These are phyloP conservation scores for Bubo bubo DNA, from an alignment of 2,113 vertebrate species.

Conservation along the genomic window DNA sequence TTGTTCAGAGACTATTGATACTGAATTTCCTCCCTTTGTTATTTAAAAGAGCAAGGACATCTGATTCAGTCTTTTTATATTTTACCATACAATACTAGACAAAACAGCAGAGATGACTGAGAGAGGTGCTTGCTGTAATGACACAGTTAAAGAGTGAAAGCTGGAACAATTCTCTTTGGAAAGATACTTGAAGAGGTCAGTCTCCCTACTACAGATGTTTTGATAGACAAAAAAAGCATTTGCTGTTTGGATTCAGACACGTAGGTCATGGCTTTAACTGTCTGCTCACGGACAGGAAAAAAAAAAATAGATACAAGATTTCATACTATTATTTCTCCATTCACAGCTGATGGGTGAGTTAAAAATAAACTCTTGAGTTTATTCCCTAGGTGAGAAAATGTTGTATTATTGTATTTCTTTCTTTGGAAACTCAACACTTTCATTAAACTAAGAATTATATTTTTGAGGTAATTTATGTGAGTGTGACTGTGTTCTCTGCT, in stretches of 20 bases:
- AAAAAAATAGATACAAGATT: background rate
- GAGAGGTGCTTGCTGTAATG: background rate
- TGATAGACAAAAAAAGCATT: background rate
- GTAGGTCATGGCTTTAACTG: constrained; percentile 27
- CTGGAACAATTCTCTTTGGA: constrained; percentile 8
- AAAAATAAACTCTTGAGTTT: constrained; percentile 3
- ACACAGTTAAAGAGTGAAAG: constrained; percentile 23
- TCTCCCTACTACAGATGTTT: background rate
- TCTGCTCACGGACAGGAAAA: background rate
- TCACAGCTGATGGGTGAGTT: background rate
- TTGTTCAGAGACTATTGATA: background rate
- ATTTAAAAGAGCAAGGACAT: constrained; percentile 7
- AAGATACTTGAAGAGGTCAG: constrained; percentile 25
- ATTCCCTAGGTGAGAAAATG: background rate
- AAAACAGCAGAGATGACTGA: constrained; percentile 18
- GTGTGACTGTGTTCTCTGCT: background rate
- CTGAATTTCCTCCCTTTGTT: background rate
- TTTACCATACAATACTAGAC: background rate
- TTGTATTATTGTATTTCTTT: background rate
- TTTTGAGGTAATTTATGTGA: constrained; percentile 23
- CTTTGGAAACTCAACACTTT: background rate
- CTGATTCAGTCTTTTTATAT: background rate
- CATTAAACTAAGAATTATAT: background rate
- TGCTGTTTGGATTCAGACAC: constrained; percentile 22
- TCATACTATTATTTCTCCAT: background rate